Evolutionary conservation across 2,888 invertebrate genomes (phyloP).

Genomic region (Diogma glabrata): DNA sequence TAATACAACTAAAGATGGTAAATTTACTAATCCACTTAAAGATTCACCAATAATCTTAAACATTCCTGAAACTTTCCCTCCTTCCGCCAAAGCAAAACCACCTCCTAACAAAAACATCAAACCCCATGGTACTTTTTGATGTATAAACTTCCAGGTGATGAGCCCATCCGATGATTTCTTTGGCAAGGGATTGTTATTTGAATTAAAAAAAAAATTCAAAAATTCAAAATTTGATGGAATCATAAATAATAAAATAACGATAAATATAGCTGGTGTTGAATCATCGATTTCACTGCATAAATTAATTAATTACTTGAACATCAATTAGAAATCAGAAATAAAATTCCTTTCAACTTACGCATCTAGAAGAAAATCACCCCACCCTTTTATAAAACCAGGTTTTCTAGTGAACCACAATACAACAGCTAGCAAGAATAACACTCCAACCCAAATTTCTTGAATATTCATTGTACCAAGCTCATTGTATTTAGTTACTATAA

Average conservation of each 20-base stretch:
- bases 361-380: slow-evolving; percentile 64
- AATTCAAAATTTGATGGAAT: slow-evolving; percentile 70
- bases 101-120: slow-evolving; percentile 76
- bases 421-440: slow-evolving; percentile 66
- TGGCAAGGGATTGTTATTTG: slow-evolving; percentile 32
- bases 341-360: too few species aligned
- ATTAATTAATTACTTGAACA: too few species aligned
- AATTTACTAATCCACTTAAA: slow-evolving; percentile 49
- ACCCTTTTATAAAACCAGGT: slow-evolving; percentile 78
- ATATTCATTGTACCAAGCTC: slow-evolving; percentile 68
- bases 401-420: slow-evolving; percentile 80
- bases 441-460: slow-evolving; percentile 62
- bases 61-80: slow-evolving; percentile 67
- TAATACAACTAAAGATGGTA: slow-evolving; percentile 54
- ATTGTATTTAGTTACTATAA: slow-evolving; percentile 63
- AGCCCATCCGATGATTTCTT: slow-evolving; percentile 54
- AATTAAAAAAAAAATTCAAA: slow-evolving; percentile 48
- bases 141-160: slow-evolving; percentile 74
- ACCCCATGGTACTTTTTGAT: slow-evolving; percentile 83
- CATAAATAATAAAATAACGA: slow-evolving; percentile 72
- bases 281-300: slow-evolving; percentile 54
- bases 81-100: slow-evolving; percentile 84
- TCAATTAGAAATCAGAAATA: too few species aligned
- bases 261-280: slow-evolving; percentile 70
- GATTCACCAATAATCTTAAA: slow-evolving; percentile 62